A percentile compares a stretch with the other conserved stretches of the same genome.
Conservation (phyloP, 2,113 vertebrate genomes). For the Cyprinus carpio region DNA sequence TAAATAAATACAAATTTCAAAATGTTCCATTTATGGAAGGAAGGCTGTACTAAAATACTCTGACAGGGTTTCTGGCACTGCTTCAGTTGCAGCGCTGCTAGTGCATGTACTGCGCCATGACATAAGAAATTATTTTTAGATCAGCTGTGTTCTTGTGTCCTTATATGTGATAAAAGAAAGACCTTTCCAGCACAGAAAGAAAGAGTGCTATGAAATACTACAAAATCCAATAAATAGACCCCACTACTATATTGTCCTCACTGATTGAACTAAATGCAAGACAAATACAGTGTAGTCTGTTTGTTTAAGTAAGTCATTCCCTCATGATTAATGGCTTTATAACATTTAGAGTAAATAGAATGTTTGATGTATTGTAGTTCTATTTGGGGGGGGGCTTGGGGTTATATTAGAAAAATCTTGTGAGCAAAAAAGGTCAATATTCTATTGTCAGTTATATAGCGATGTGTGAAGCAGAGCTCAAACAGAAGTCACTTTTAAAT, state of each 20-base stretch:
- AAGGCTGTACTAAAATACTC: background rate
- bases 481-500: background rate
- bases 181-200: background rate
- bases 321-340: background rate
- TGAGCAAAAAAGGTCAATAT: background rate
- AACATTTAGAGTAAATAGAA: background rate
- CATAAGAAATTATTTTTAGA: slow-evolving; percentile 7
- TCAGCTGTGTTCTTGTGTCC: background rate
- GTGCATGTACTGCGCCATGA: background rate
- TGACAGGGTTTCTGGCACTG: background rate
- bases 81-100: background rate
- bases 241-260: background rate
- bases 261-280: background rate
- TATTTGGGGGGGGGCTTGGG: background rate
- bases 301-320: background rate
- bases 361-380: background rate
- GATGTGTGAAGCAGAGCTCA: background rate
- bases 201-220: background rate
- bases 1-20: background rate
- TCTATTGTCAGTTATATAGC: background rate
- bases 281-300: background rate
- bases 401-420: background rate
- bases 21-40: background rate
- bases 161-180: background rate
- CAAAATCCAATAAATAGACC: background rate